Percentiles rank a stretch among this genome's conserved stretches.
Evolutionary conservation across 64 coral and sea anemone genomes (phyloP).

Genomic region (Anthopleura sola): DNA sequence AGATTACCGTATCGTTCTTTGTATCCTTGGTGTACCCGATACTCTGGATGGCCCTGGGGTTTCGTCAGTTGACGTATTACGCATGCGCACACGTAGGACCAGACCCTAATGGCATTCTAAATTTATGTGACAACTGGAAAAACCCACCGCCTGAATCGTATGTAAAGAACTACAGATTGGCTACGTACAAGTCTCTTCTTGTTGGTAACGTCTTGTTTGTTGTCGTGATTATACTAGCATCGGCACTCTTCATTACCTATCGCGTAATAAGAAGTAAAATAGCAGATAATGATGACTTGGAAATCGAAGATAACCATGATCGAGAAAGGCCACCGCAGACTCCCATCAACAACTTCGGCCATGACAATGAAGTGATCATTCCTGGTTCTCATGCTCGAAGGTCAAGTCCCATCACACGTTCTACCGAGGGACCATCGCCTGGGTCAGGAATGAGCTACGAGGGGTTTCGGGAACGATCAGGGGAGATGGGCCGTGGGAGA

Average conservation of each 20-base stretch:
- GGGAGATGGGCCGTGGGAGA: background rate
- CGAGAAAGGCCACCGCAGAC: background rate
- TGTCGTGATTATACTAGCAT: background rate
- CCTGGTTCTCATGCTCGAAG: background rate
- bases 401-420: background rate
- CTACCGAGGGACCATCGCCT: background rate
- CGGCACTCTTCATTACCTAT: background rate
- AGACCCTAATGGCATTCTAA: background rate
- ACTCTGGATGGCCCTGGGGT: background rate
- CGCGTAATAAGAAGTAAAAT: background rate
- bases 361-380: background rate
- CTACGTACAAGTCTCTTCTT: background rate
- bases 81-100: background rate
- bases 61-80: background rate
- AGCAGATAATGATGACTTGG: background rate
- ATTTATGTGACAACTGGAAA: background rate
- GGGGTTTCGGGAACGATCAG: background rate
- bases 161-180: background rate
- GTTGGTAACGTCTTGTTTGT: background rate
- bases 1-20: background rate
- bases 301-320: background rate
- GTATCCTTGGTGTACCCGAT: background rate
- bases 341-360: background rate
- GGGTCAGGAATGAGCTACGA: background rate
- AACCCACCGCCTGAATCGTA: background rate